Base-by-base conservation (phyloP, 23 tunicate species). In the Halocynthia roretzi region DNA sequence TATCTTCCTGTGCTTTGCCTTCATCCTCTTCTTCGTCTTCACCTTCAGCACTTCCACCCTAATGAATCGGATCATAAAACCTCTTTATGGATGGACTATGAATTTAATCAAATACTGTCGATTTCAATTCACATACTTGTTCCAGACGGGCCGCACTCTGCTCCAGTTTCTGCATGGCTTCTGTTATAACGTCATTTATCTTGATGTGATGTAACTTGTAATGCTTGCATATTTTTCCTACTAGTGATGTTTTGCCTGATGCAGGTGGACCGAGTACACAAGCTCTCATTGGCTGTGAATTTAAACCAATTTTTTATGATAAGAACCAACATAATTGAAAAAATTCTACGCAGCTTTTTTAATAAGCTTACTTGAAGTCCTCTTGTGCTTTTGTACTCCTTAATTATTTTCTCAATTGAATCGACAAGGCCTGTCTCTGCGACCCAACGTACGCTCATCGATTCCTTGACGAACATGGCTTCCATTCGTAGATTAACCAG, bases 21-120 rank as follows among this genome's bases (percentile, higher is more conserved):
- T 84, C 91, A 74, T 87, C 99, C 56, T 94, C 99, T 72, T 94
- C 99, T 52, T 88, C 99, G 7, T 84, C 91, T 61, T 94, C 99
- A 11, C 57, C 88, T 60, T 77, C 81, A 62, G 17, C 54, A 15
- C 55, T 23, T 70, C 75, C 75, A 53, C 50, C 18, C n/a, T 60
- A 60, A 60, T 1, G 64, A 60, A 60, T n/a, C n/a, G n/a, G 18
- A 60, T 60, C 4, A 60, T n/a, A 60, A n/a, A 60, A 60, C 18
- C n/a, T 60, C 1, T 60, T 60, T 17, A 60, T 15, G 64, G 4
- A 60, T 60, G n/a, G 64, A 4, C 18, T 31, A 31, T 31, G 44
- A 31, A 31, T 31, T 31, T 31, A 31, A 58, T 58, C 15, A 58
- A 58, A 58, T 58, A 58, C 63, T 58, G 4, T 14, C 4, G 4